Percentiles rank a stretch among this genome's conserved stretches.
phyloP scores from a whole-genome alignment of 2,888 invertebrate genomes.

The Aleiodes testaceus region DNA sequence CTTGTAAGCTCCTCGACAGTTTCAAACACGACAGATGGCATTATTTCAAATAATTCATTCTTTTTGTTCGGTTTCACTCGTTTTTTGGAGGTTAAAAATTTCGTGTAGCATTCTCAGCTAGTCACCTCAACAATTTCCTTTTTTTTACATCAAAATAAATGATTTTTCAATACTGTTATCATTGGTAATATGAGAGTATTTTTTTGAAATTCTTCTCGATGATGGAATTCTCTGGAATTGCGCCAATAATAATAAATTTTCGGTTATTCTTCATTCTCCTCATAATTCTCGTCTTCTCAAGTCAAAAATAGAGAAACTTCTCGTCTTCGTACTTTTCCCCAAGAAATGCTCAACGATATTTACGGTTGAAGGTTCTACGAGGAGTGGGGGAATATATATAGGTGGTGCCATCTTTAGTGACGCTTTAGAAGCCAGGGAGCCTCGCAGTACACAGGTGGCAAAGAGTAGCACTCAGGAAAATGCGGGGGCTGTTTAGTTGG shows the following conservation, averaged over 20 bases:
- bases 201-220: conserved; percentile 1
- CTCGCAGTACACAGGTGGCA: too few species aligned
- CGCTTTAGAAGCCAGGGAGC: too few species aligned
- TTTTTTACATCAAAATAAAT: too few species aligned
- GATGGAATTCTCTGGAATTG: conserved; percentile 5
- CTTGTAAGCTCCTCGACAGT: background rate
- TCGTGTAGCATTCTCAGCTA: background rate
- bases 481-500: too few species aligned
- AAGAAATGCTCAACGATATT: conserved; percentile 49
- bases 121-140: too few species aligned
- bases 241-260: conserved; percentile 2
- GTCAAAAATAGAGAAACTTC: background rate
- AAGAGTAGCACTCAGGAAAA: too few species aligned
- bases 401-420: too few species aligned
- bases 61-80: background rate
- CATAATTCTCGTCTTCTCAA: background rate
- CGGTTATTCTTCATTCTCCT: background rate
- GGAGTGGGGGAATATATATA: background rate
- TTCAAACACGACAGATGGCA: background rate
- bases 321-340: conserved; percentile 7
- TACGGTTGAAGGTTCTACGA: conserved; percentile 39
- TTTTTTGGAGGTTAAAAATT: background rate
- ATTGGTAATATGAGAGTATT: background rate
- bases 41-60: conserved; percentile 1
- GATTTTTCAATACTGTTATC: too few species aligned